Conservation (phyloP, 92 coral and sea anemone species). For the Metridium senile region DNA sequence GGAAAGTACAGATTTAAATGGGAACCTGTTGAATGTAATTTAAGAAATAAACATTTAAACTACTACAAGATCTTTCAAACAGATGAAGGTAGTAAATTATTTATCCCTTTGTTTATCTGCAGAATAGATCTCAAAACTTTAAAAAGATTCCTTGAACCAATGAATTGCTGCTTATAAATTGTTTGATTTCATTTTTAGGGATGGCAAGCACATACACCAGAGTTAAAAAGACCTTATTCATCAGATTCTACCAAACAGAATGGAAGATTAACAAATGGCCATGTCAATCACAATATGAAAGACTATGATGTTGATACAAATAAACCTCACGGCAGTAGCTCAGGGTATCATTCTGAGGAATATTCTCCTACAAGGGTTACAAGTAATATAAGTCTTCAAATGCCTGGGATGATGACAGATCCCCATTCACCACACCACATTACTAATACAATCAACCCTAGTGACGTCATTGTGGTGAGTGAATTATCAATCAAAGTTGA, state of each 20-base stretch:
- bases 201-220: slow-evolving; percentile 51
- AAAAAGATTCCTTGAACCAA: too few species aligned
- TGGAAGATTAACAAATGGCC: slow-evolving; percentile 54
- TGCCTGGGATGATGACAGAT: slow-evolving; percentile 80
- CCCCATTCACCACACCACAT: slow-evolving; percentile 35
- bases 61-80: too few species aligned
- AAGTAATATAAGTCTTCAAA: slow-evolving; percentile 41
- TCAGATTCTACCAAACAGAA: slow-evolving; percentile 64
- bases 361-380: slow-evolving; percentile 60
- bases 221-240: slow-evolving; percentile 67
- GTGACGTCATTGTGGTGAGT: slow-evolving; percentile 64
- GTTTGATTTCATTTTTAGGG: slow-evolving; percentile 40
- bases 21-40: too few species aligned
- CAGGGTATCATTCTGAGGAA: slow-evolving; percentile 97
- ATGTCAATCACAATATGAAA: slow-evolving; percentile 42
- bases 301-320: slow-evolving; percentile 57
- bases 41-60: too few species aligned
- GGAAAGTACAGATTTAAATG: too few species aligned
- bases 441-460: slow-evolving; percentile 44
- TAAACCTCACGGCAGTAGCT: slow-evolving; percentile 83
- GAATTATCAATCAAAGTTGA: background rate
- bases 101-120: too few species aligned
- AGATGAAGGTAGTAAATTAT: too few species aligned
- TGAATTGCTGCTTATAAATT: too few species aligned
- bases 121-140: too few species aligned